Percentiles rank a stretch among this genome's conserved stretches.
Evolutionary conservation across 2,888 invertebrate species (phyloP).

Genomic region (Drosophila meridiana): DNA sequence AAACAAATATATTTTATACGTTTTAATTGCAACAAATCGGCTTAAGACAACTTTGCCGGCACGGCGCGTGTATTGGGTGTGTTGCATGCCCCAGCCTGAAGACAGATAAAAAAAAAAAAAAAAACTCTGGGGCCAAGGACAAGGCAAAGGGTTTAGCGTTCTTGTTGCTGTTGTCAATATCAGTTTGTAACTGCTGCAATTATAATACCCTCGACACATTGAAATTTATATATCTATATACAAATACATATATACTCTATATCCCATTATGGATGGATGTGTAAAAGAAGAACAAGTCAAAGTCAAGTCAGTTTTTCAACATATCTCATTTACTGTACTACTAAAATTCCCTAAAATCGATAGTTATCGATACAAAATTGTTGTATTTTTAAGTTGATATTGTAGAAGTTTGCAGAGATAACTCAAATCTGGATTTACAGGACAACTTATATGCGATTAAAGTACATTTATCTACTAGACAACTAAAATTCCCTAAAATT

Average conservation of each 20-base stretch:
- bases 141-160: conserved; percentile 39
- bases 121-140: conserved; percentile 19
- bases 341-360: too few species aligned
- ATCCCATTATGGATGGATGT: neutral
- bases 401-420: too few species aligned
- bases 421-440: too few species aligned
- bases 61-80: conserved; percentile 13
- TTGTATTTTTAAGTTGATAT: too few species aligned
- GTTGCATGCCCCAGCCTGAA: conserved; percentile 17
- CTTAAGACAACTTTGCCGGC: conserved; percentile 35
- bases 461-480: too few species aligned
- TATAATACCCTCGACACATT: conserved; percentile 11
- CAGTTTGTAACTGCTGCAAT: conserved; percentile 27
- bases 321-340: too few species aligned
- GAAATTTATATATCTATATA: neutral
- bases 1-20: conserved; percentile 58
- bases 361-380: too few species aligned
- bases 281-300: neutral
- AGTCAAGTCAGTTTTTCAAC: too few species aligned
- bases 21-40: conserved; percentile 66
- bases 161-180: conserved; percentile 27
- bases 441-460: too few species aligned
- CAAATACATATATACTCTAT: neutral
- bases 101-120: neutral
- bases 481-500: neutral